Base-by-base conservation (phyloP, 2,113 vertebrate species). In the Hyla sarda region DNA sequence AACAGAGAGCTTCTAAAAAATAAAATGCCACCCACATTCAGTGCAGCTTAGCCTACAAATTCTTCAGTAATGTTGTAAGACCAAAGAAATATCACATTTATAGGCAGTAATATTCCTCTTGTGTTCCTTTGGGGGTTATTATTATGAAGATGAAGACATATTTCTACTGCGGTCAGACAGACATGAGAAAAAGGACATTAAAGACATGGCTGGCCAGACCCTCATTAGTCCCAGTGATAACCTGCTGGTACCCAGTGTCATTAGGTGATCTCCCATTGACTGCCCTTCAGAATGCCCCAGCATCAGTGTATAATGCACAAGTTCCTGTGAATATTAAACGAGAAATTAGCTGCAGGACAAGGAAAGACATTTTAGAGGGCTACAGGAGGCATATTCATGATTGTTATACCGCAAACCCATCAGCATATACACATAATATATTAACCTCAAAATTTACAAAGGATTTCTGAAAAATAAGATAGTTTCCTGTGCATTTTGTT, bases 41-140 rank as follows among this genome's bases (percentile, higher is more conserved):
- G 23, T 17, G 8, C n/a, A 47, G 17, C 54, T 23, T 73, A n/a
- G n/a, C 21, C 14, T n/a, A n/a, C 76, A 3, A 34, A 16, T 84
- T 19, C 37, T 77, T 37, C 28, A 34, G 73, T 19, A 48, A 16
- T 23, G 21, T 85, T 21, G 83, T 78, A 16, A 73, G 23, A 73
- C 76, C 50, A 69, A 19, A 56, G 12, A 34, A 41, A 69, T 71
- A 81, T 88, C 87, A 56, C 87, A 48, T 77, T 84, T 89, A 90
- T 78, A 87, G 75, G 62, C 87, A 47, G 88, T 85, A 45, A n/a
- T 2, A 84, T 83, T 84, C 56, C 60, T 75, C 50, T 32, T 85
- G 71, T 25, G 56, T 88, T 91, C 87, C 87, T 69, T 19, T 87
- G 88, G 88, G 88, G 87, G 87, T 88, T 85, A 76, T 60, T 88